Conservation (phyloP, 2,888 invertebrate genomes). For the Adelognathus sp. region DNA sequence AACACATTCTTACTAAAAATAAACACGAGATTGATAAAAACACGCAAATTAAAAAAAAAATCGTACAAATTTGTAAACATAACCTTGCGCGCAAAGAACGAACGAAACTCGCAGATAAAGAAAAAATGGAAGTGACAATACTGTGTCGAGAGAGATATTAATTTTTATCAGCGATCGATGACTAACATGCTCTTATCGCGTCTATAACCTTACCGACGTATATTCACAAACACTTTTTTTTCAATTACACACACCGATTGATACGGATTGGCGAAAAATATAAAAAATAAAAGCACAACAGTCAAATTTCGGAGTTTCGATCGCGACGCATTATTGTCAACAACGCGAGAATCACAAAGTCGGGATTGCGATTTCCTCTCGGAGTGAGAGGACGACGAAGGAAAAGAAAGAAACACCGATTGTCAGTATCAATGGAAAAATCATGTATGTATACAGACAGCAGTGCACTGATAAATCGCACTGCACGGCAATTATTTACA, state of each 20-base stretch:
- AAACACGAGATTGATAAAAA: neutral
- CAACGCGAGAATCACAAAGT: neutral
- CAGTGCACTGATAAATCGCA: slow-evolving; percentile 26
- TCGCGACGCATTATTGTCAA: neutral
- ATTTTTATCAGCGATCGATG: neutral
- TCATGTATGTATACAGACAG: slow-evolving; percentile 11
- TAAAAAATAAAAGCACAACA: neutral
- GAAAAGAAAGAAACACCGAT: neutral
- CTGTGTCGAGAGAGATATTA: neutral
- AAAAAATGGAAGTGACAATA: neutral
- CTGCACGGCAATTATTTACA: slow-evolving; percentile 11
- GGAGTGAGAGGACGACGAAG: neutral
- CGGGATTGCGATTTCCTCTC: neutral
- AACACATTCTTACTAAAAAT: neutral
- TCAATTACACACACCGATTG: neutral
- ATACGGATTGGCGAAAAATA: neutral
- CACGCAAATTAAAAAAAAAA: neutral
- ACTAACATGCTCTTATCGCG: neutral
- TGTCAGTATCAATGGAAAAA: slow-evolving; percentile 6
- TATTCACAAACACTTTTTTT: neutral
- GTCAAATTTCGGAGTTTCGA: neutral
- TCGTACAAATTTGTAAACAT: slow-evolving; percentile 42
- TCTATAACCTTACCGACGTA: neutral
- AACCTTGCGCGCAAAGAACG: slow-evolving; percentile 18
- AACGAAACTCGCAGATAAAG: neutral